Evolutionary conservation across 2,113 vertebrate species (phyloP), one percentile per base, ranked within the genome.

Genomic region (Mesocricetus auratus): DNA sequence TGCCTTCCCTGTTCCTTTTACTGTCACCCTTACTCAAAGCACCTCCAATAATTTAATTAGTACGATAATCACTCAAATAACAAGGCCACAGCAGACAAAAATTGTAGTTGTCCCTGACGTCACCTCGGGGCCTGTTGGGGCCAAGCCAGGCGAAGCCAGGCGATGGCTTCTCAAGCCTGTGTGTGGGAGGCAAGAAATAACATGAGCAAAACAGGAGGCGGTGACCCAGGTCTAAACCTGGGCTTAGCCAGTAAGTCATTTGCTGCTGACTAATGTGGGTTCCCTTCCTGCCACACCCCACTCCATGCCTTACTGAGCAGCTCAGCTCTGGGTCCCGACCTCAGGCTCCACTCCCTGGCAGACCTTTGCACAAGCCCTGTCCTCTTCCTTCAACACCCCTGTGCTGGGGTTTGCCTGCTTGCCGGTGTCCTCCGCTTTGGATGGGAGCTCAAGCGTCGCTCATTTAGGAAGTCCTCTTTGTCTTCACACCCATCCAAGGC

Each of bases 261-360:
- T 8, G 19, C 13, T 22, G 64, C 45, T 97, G 96, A 97, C 53
- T 96, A 69, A 95, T 53, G 58, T 21, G 53, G 58, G 92, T 93
- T 96, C 71, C 93, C 77, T 64, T 91, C 64, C 83, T 36, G 24
- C 69, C 94, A 77, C 93, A 47, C 91, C 89, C 77, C 83, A n/a
- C n/a, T 86, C 36, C 56, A 10, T 64, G 11, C 64, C 75, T 29
- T 29, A 42, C 64, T 66, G 74, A 95, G 74, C 36, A 31, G 24
- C 60, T 91, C 78, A 42, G 29, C 60, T 36, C 31, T 64, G 81
- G n/a, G 56, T 26, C 50, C 50, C 79, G 10, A 86, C 53, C 24
- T 21, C 1, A 31, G 45, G 56, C 86, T 94, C 36, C 17, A 2
- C 85, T 87, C 24, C 0, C 73, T 74, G 33, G 58, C 94, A 91